A percentile compares a stretch with the other conserved stretches of the same genome.
Conservation (phyloP, 1,140 invertebrate genomes). For the Euschistus heros region DNA sequence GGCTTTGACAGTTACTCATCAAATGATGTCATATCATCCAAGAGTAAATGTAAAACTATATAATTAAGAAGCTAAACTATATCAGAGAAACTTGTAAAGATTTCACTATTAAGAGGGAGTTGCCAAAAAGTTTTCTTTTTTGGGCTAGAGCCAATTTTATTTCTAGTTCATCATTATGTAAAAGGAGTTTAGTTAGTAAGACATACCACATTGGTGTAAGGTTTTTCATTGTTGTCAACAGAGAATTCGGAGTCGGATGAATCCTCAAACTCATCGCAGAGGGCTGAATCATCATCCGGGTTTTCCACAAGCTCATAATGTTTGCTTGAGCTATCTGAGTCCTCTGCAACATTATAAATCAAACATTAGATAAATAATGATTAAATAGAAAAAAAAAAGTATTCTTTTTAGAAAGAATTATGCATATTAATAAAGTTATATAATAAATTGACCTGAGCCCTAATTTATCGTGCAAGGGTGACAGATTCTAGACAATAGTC, state of each 20-base stretch:
- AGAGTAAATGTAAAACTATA: too few relatives aligned
- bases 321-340: conserved; percentile 19
- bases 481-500: too few relatives aligned
- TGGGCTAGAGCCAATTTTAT: not conserved
- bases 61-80: too few relatives aligned
- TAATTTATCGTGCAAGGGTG: too few relatives aligned
- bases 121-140: conserved; percentile 4
- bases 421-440: not conserved
- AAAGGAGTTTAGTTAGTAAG: too few relatives aligned
- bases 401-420: not conserved
- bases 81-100: too few relatives aligned
- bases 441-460: not conserved
- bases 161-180: too few relatives aligned
- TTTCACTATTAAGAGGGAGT: not conserved
- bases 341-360: conserved; percentile 19
- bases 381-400: not conserved
- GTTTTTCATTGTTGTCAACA: conserved; percentile 15
- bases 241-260: conserved; percentile 28
- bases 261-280: conserved; percentile 27
- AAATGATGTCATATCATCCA: too few relatives aligned
- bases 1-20: too few relatives aligned
- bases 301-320: conserved; percentile 23
- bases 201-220: not conserved
- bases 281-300: conserved; percentile 17
- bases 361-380: not conserved